Conservation (phyloP, 2,888 invertebrate species). For the Drosophila hamatofila region DNA sequence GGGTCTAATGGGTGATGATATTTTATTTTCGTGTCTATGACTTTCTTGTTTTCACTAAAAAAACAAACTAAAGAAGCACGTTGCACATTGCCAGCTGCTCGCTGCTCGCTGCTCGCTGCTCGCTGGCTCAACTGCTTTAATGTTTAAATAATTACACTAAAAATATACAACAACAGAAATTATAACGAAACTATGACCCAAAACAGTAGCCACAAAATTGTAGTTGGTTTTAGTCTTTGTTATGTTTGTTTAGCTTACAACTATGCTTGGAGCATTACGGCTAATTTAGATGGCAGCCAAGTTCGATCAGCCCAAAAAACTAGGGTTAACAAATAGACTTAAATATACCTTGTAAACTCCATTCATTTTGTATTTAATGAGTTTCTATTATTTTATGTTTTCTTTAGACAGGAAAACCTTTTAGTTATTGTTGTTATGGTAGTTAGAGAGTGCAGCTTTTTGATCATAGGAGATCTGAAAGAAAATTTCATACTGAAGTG, state of each 20-base stretch:
- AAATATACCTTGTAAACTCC: conserved; percentile 1
- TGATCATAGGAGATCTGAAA: neutral
- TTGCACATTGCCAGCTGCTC: conserved; percentile 36
- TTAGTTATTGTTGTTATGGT: neutral
- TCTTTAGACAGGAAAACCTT: conserved; percentile 3
- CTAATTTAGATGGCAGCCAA: conserved; percentile 10
- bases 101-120: conserved; percentile 37
- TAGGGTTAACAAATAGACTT: conserved; percentile 26
- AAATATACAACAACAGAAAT: conserved; percentile 52
- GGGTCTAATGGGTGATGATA: conserved; percentile 59
- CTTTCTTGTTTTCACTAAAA: conserved; percentile 71
- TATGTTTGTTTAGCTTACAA: conserved; percentile 2
- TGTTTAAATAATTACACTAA: conserved; percentile 77
- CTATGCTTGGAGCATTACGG: conserved; percentile 14
- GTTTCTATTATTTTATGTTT: neutral
- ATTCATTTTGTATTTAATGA: conserved; percentile 18
- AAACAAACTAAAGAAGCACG: conserved; percentile 27
- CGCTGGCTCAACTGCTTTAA: conserved; percentile 66
- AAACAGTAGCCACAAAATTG: conserved; percentile 36
- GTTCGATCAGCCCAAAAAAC: conserved; percentile 17
- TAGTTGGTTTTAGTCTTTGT: conserved; percentile 3
- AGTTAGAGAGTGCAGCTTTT: neutral
- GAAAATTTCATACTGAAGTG: neutral
- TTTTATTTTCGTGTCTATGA: conserved; percentile 67
- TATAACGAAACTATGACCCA: conserved; percentile 56